phyloP scores from a whole-genome alignment of 2,888 invertebrate genomes.

The Dermolepida albohirtum region DNA sequence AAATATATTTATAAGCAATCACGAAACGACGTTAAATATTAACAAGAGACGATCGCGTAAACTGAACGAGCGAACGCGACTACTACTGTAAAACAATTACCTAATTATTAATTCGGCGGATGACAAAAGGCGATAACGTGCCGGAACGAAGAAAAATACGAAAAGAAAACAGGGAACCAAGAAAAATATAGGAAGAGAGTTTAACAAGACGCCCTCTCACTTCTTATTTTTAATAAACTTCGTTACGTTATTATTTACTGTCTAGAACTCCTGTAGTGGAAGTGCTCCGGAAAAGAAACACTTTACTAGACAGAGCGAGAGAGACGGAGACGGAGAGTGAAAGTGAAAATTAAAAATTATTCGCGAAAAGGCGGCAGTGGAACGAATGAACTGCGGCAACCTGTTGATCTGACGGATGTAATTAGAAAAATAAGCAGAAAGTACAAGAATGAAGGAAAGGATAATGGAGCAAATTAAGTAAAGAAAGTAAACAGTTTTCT shows the following conservation, averaged over 20 bases:
- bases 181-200: conserved; percentile 1
- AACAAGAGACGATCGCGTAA: conserved; percentile 26
- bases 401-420: conserved; percentile 51
- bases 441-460: conserved; percentile 50
- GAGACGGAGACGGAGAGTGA: conserved; percentile 9
- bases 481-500: conserved; percentile 60
- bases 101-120: conserved; percentile 25
- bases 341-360: conserved; percentile 56
- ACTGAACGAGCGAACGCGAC: conserved; percentile 10
- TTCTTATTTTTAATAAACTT: conserved; percentile 40
- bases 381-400: conserved; percentile 51
- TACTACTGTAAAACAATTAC: conserved; percentile 29
- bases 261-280: conserved; percentile 18
- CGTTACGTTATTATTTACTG: conserved; percentile 41
- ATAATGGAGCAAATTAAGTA: conserved; percentile 64
- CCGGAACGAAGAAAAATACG: conserved; percentile 5
- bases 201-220: conserved; percentile 18
- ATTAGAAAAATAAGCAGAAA: conserved; percentile 48
- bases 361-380: conserved; percentile 48
- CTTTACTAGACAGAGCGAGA: not conserved
- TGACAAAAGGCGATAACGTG: conserved; percentile 19
- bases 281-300: not conserved
- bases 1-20: conserved; percentile 25
- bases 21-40: conserved; percentile 21
- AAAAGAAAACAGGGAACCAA: conserved; percentile 5